Base-by-base conservation (phyloP, 2,113 vertebrate genomes). In the Chrysochloris asiatica region DNA sequence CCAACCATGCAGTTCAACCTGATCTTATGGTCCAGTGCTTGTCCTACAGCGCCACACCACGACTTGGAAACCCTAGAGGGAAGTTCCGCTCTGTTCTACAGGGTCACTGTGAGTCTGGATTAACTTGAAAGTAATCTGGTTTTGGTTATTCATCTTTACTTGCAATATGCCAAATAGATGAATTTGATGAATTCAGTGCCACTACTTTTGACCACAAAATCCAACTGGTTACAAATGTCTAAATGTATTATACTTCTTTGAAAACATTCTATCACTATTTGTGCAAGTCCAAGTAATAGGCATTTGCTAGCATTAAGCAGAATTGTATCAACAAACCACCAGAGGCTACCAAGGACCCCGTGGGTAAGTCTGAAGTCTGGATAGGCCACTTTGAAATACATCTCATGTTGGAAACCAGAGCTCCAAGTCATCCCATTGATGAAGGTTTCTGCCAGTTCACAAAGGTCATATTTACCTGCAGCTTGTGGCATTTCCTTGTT, bases 401-500 rank as follows among this genome's bases (percentile, higher is more conserved):
- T 86, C 97, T 97, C 96, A 96, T 89, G 81, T 85, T 96, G 94
- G 96, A 96, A 97, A 98, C 96, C 94, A 96, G 97, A 97, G 92
- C 95, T 96, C 92, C 88, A 95, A 97, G 90, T 90, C 93, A 96
- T 94, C 22, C 77, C 96, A 90, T 38, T 94, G 92, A 96, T 92
- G 92, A 96, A 97, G 95, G 90, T 91, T 97, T 92, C 96, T 97
- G 96, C 93, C 94, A 97, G 97, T 98, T 98, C 97, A 97, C 98
- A 97, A 91, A 96, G 98, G 98, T 98, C 97, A 98, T 98, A 98
- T 98, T 98, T 98, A 98, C 98, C 97, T 97, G 95, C 94, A 97
- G 93, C 97, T 97, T 87, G 30, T 97, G 97, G 98, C 97, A 98
- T 98, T 98, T 98, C 98, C 97, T 97, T 97, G 96, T 97, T 96